A percentile compares a stretch with the other conserved stretches of the same genome.
Conservation (phyloP, 2,113 vertebrate genomes). For the Lagopus muta region DNA sequence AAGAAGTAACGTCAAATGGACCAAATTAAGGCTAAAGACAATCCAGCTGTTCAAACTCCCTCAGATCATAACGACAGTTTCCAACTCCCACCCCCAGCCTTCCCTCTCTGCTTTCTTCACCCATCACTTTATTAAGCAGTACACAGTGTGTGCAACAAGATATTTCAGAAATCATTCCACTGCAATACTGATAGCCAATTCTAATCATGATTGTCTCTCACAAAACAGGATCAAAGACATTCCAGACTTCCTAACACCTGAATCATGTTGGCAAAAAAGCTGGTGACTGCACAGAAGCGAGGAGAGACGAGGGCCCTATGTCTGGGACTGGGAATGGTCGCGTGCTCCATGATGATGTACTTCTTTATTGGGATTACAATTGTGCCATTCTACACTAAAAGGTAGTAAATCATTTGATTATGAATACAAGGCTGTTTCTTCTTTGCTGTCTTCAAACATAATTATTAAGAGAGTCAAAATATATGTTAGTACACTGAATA, state of each 20-base stretch:
- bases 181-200: background rate
- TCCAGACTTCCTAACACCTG: background rate
- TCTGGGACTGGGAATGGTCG: constrained; percentile 79
- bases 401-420: constrained; percentile 56
- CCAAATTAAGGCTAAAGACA: background rate
- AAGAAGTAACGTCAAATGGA: background rate
- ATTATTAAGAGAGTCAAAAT: background rate
- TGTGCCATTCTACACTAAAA: constrained; percentile 77
- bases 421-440: background rate
- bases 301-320: constrained; percentile 81
- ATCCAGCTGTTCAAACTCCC: background rate
- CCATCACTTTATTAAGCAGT: background rate
- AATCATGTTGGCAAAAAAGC: constrained; percentile 78
- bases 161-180: background rate
- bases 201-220: background rate
- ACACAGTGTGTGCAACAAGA: background rate
- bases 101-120: background rate
- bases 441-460: background rate
- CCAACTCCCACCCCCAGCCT: background rate
- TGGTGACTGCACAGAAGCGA: constrained; percentile 81
- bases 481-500: background rate
- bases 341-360: constrained; percentile 78
- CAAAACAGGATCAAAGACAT: background rate
- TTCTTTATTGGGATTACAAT: constrained; percentile 78
- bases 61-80: background rate